A percentile compares a stretch with the other conserved stretches of the same genome.
Conservation (phyloP, 1,140 invertebrate genomes). For the Pachyrhynchus sulphureomaculatus region DNA sequence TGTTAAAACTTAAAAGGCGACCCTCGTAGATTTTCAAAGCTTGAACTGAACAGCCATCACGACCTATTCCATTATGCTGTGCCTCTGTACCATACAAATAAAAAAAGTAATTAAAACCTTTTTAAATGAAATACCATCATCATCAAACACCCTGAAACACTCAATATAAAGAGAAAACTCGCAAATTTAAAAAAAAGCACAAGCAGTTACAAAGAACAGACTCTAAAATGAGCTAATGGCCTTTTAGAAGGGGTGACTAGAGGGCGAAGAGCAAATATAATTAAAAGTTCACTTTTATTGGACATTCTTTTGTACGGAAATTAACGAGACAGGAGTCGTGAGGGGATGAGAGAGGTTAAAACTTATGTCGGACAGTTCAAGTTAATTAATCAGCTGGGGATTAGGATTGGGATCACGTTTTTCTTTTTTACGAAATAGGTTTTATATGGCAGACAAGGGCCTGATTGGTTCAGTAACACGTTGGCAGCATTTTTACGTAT, state of each 20-base stretch:
- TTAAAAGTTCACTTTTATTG: constrained; percentile 36
- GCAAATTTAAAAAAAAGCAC: neutral
- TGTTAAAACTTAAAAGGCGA: no score
- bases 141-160: neutral
- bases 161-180: neutral
- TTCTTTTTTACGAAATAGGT: no score
- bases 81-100: no score
- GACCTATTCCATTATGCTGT: no score
- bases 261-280: constrained; percentile 7
- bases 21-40: no score
- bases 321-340: constrained; percentile 2
- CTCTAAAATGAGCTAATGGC: neutral
- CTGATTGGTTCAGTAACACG: no score
- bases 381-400: neutral
- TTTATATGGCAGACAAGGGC: no score
- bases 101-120: no score
- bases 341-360: constrained; percentile 8
- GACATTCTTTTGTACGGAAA: constrained; percentile 27
- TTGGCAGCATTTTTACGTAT: no score
- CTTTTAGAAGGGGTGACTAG: neutral
- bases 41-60: no score
- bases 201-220: neutral
- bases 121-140: neutral
- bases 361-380: neutral
- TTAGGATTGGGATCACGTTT: no score